Evolutionary conservation across 1,140 invertebrate species (phyloP).

Genomic region (Oscheius sp.): DNA sequence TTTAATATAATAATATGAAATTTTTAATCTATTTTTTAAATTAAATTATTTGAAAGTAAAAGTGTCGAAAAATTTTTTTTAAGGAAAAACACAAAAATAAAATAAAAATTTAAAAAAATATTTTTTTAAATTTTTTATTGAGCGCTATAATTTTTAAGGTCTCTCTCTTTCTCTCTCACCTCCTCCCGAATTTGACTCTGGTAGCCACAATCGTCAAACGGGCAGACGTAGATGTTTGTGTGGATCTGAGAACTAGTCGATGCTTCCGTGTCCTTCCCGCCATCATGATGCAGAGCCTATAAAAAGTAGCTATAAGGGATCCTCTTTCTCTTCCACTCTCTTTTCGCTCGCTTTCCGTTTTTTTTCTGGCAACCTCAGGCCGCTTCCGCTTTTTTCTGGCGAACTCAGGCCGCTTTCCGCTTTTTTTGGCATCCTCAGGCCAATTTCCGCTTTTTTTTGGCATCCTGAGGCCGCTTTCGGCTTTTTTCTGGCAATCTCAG

Average conservation of each 20-base stretch:
- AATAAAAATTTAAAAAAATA: not conserved
- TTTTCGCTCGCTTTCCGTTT: not conserved
- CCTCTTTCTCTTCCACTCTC: not conserved
- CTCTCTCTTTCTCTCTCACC: too few species aligned
- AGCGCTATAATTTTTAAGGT: too few species aligned
- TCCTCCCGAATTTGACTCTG: not conserved
- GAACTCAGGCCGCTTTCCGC: not conserved
- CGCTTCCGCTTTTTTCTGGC: not conserved
- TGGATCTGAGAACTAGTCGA: slow-evolving; percentile 7
- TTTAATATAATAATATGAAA: too few species aligned
- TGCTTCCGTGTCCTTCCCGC: not conserved
- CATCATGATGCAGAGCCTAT: not conserved
- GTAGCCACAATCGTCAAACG: not conserved
- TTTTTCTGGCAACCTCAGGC: not conserved
- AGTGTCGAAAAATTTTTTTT: too few species aligned
- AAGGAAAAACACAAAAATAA: too few species aligned
- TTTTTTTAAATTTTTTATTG: not conserved
- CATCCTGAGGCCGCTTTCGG: too few species aligned
- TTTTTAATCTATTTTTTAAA: too few species aligned
- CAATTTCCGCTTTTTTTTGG: not conserved
- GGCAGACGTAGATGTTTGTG: not conserved
- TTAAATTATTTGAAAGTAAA: too few species aligned
- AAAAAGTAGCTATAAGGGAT: not conserved
- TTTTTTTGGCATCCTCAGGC: too few species aligned
- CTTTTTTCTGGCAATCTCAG: not conserved